A percentile compares a stretch with the other conserved stretches of the same genome.
These are phyloP conservation scores for Lepus timidus DNA, from an alignment of 2,113 vertebrate genomes.

Conservation along the genomic window DNA sequence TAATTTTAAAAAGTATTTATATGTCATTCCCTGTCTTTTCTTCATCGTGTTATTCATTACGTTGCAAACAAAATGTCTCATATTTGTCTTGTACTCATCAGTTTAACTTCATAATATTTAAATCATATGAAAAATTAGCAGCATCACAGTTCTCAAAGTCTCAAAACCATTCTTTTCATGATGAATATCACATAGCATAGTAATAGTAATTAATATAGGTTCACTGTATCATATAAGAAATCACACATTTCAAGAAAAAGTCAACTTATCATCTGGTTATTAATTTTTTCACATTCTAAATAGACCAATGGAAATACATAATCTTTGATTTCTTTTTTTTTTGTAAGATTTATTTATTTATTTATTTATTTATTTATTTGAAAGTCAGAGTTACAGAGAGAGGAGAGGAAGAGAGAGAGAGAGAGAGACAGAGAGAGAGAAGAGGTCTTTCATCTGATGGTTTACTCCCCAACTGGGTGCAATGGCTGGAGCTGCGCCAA, in stretches of 20 bases:
- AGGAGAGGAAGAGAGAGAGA: too few species aligned
- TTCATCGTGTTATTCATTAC: background rate
- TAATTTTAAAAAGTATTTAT: background rate
- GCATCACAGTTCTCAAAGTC: background rate
- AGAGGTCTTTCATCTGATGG: too few species aligned
- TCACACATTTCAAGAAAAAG: background rate
- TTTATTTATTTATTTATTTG: too few species aligned
- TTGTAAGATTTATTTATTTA: too few species aligned
- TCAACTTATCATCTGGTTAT: background rate
- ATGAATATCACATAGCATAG: background rate
- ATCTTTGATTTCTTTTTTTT: background rate
- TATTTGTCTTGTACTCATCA: background rate
- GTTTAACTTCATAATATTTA: constrained; percentile 17
- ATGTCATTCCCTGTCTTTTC: background rate
- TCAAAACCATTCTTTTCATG: constrained; percentile 32
- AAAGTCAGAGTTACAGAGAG: too few species aligned
- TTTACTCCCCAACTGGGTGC: too few species aligned
- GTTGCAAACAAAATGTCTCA: constrained; percentile 1
- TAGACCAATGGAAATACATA: background rate
- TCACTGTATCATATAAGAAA: background rate
- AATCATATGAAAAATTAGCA: background rate
- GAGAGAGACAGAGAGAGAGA: too few species aligned
- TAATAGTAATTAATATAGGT: background rate
- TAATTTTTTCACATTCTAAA: constrained; percentile 1
- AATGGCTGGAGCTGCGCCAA: too few species aligned